phyloP scores from a whole-genome alignment of 2,113 vertebrate genomes.

The Eleginops maclovinus region DNA sequence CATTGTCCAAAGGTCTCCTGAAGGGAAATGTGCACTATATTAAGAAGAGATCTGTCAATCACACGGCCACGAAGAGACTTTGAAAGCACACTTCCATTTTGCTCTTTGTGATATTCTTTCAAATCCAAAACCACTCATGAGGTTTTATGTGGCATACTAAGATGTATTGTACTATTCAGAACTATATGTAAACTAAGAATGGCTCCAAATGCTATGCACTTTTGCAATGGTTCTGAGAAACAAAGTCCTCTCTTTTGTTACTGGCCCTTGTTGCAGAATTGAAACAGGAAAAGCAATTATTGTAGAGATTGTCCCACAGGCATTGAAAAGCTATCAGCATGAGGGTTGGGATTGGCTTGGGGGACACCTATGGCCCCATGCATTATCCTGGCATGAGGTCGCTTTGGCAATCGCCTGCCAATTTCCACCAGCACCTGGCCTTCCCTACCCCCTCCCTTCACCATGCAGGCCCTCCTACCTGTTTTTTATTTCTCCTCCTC shows the following conservation, averaged over 20 bases:
- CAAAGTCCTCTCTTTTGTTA: slow-evolving; percentile 74
- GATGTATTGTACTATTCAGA: slow-evolving; percentile 30
- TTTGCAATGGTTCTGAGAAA: slow-evolving; percentile 64
- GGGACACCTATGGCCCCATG: slow-evolving; percentile 93
- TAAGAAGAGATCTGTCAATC: slow-evolving; percentile 58
- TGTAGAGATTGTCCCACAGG: slow-evolving; percentile 90
- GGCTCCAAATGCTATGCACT: slow-evolving; percentile 33
- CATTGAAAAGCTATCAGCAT: slow-evolving; percentile 93
- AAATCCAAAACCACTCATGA: slow-evolving; percentile 1
- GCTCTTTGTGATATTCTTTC: slow-evolving; percentile 10
- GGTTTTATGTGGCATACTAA: slow-evolving; percentile 24
- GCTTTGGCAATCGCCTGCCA: slow-evolving; percentile 89
- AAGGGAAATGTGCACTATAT: slow-evolving; percentile 59
- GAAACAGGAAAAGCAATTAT: slow-evolving; percentile 90
- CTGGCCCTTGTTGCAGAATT: slow-evolving; percentile 74
- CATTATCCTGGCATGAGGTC: slow-evolving; percentile 93
- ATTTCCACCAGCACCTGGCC: slow-evolving; percentile 91
- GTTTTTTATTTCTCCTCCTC: slow-evolving; percentile 81
- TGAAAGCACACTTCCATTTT: background rate
- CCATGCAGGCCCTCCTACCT: slow-evolving; percentile 90
- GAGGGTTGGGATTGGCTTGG: slow-evolving; percentile 92
- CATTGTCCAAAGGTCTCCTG: slow-evolving; percentile 37
- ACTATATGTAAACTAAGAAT: slow-evolving; percentile 35
- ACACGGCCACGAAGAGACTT: slow-evolving; percentile 18
- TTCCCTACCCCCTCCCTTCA: slow-evolving; percentile 84